Evolutionary conservation across 2,113 vertebrate species (phyloP), one percentile per base, ranked within the genome.

Genomic region (Probosciger aterrimus): DNA sequence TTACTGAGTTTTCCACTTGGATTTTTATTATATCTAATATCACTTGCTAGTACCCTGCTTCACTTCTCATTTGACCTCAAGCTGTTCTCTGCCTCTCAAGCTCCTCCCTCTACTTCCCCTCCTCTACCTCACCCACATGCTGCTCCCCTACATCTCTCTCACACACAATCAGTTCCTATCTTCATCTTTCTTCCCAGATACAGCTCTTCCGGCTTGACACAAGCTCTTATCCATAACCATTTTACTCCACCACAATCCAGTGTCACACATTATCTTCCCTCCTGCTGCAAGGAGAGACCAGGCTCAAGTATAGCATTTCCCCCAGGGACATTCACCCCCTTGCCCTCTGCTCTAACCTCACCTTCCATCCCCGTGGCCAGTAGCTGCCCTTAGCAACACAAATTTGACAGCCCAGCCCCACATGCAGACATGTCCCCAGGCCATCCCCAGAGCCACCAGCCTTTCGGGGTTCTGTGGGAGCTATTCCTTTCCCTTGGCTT

Each of bases 1-100:
- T 73, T 60, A 37, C 22, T 59, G 46, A 85, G 30, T 80, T 90
- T 92, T 86, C 73, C 76, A 10, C 77, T 86, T 60, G 18, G 33
- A 64, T 63, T 89, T 94, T 77, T 71, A 62, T 79, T 79, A 27
- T 10, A 25, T 39, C 33, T 76, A 49, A 69, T 87, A 59, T 33
- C 37, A 64, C 70, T 76, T 93, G 77, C 62, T 43, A 33, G 10
- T 62, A 57, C 8, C 50, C 30, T 53, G 17, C 75, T 89, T 33
- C 44, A 64, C 47, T 55, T 88, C 35, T 83, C 33, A 24, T 82
- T 86, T 91, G 33, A 84, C 85, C 73, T 90, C 60, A 86, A 68
- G 71, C 46, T 86, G 41, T 62, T 93, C 46, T 31, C 44, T 74
- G 77, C 19, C 5, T 5, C 49, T 68, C 33, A 78, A 24, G 52